Evolutionary conservation across 2,888 invertebrate species (phyloP), one percentile per base, ranked within the genome.

Genomic region (Liopterus haemorrhoidalis): DNA sequence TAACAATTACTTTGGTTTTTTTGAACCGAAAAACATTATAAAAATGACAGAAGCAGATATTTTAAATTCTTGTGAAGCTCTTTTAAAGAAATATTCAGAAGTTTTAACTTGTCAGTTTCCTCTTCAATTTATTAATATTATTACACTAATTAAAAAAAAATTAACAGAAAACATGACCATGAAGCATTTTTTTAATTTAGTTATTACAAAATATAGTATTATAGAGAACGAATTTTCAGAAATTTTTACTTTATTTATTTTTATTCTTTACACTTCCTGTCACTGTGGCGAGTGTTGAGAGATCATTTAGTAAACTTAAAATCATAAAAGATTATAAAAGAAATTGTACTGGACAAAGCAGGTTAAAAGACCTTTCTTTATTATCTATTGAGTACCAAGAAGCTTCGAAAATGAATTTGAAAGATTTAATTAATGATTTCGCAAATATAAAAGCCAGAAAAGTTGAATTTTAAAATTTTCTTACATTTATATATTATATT

Each of bases 1-100:
- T 41, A 49, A 53, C 55, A 38, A 55, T 39, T 52, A 49, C 52
- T 58, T 58, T 46, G 41, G 52, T 49, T 58, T 57, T 52, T 50
- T 54, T 50, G 55, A 43, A 46, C 51, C 54, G 57, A 55, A 43
- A 56, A 50, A 45, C 54, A 57, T 57, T 52, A 38, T 56, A 11
- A 32, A 49, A 49, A 18, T 37, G 11, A 21, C n/a, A 12, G 33
- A 33, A 33, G 31, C 15, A 31, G 14, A 8, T 31, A 31, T 9
- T 31, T 9, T 3, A 31, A 31, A 31, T 16, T n/a, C n/a, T 5
- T n/a, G 31, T 14, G 15, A 31, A 6, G 4, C 4, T 11, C 18
- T 31, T 18, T 12, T 8, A 33, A 33, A 15, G 11, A 33, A 33
- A 18, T 33, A 33, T 33, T 33, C 16, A n/a, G 33, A 15, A 12